Evolutionary conservation across 1,140 invertebrate species (phyloP).

Genomic region (Calycopis cecrops): DNA sequence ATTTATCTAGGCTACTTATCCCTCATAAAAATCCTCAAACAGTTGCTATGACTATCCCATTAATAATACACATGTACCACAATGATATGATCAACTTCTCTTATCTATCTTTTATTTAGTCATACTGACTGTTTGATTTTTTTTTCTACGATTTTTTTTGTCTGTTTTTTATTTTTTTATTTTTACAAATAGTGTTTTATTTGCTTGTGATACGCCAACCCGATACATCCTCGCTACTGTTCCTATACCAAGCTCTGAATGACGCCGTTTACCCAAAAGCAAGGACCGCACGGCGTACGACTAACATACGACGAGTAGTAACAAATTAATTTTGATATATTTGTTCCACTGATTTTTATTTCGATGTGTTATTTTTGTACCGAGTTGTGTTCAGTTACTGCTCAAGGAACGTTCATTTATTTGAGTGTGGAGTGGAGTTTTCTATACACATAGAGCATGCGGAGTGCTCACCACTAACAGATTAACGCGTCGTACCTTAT

Average conservation of each 20-base stretch:
- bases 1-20: slow-evolving; percentile 68
- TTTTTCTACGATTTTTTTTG: slow-evolving; percentile 54
- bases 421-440: slow-evolving; percentile 73
- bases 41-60: slow-evolving; percentile 67
- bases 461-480: slow-evolving; percentile 50
- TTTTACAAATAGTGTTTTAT: slow-evolving; percentile 64
- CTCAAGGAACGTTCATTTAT: slow-evolving; percentile 48
- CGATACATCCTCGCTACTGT: slow-evolving; percentile 61
- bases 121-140: slow-evolving; percentile 74
- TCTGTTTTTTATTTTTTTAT: slow-evolving; percentile 52
- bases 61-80: slow-evolving; percentile 53
- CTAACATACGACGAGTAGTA: slow-evolving; percentile 64
- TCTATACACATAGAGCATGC: slow-evolving; percentile 56
- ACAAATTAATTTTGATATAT: slow-evolving; percentile 39
- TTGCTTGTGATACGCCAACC: slow-evolving; percentile 71
- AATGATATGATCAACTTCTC: slow-evolving; percentile 64
- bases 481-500: slow-evolving; percentile 46
- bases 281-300: slow-evolving; percentile 43
- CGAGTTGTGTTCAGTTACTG: slow-evolving; percentile 64
- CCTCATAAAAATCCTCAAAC: slow-evolving; percentile 56
- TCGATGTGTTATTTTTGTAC: slow-evolving; percentile 48
- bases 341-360: slow-evolving; percentile 41
- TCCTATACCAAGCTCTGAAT: slow-evolving; percentile 50
- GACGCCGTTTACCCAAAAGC: slow-evolving; percentile 33
- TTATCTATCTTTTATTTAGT: slow-evolving; percentile 71